Conservation (phyloP, 2,797 vertebrate genomes). For the Orestias chungarensis region DNA sequence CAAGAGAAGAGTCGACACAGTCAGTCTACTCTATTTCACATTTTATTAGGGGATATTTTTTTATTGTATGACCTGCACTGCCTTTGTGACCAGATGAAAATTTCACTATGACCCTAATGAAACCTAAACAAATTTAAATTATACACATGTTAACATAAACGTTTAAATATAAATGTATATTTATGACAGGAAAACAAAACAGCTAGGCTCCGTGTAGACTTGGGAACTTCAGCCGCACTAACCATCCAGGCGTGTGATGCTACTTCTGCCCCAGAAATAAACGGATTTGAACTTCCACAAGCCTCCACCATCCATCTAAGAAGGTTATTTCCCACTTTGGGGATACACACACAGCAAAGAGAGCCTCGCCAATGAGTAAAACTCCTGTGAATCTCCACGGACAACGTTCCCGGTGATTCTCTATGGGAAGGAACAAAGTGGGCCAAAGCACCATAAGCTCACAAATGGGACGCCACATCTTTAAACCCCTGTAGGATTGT, state of each 20-base stretch:
- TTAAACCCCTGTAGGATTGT: constrained; percentile 52
- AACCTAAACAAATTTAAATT: neutral
- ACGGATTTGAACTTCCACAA: neutral
- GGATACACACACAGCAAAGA: constrained; percentile 3
- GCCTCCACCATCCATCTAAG: neutral
- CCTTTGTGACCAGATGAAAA: neutral
- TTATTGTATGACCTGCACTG: neutral
- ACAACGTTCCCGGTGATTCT: constrained; percentile 50
- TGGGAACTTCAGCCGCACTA: neutral
- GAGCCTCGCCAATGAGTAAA: constrained; percentile 27
- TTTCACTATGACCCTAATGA: neutral
- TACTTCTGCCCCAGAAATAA: neutral
- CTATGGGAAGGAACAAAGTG: constrained; percentile 48
- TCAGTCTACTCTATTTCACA: neutral
- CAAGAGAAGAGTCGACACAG: neutral
- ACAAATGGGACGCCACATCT: constrained; percentile 34
- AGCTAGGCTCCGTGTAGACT: neutral
- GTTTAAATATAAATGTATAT: constrained; percentile 1
- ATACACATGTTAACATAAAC: neutral
- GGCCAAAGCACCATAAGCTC: constrained; percentile 57
- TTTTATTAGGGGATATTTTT: neutral
- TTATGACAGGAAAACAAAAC: neutral
- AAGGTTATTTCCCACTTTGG: neutral
- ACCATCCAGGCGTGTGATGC: no score
- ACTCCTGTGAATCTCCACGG: constrained; percentile 44